Evolutionary conservation across 1,140 invertebrate genomes (phyloP).

Genomic region (Bursaphelenchus mucronatus): DNA sequence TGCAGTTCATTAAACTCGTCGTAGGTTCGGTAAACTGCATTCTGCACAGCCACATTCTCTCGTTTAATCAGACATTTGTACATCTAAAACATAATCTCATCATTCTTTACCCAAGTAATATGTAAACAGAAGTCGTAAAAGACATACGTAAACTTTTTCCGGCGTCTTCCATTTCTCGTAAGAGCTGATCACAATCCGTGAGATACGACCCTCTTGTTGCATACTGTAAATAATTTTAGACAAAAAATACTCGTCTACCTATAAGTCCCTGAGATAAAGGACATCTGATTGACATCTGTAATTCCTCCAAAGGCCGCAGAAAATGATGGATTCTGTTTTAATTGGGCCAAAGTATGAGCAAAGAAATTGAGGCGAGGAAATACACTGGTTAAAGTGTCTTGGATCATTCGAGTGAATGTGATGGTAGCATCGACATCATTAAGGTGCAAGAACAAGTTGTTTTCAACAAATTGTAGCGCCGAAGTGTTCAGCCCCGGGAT

Average conservation of each 20-base stretch:
- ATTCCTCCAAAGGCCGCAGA: conserved; percentile 71
- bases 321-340: conserved; percentile 36
- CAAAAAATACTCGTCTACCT: conserved; percentile 69
- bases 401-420: conserved; percentile 81
- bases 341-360: conserved; percentile 77
- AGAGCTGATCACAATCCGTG: conserved; percentile 76
- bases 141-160: conserved; percentile 85
- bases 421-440: conserved; percentile 90
- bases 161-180: conserved; percentile 92
- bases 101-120: not conserved
- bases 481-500: conserved; percentile 86
- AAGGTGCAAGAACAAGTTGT: conserved; percentile 78
- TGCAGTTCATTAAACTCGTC: conserved; percentile 94
- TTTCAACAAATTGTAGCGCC: conserved; percentile 85
- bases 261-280: conserved; percentile 87
- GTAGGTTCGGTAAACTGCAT: conserved; percentile 83
- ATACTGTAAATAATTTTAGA: conserved; percentile 66
- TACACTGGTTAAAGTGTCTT: conserved; percentile 44
- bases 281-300: conserved; percentile 74
- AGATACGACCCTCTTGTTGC: conserved; percentile 80
- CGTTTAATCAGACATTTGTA: conserved; percentile 83
- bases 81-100: conserved; percentile 63
- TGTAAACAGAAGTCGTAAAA: conserved; percentile 2
- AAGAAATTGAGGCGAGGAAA: conserved; percentile 57
- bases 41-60: conserved; percentile 76